These are phyloP conservation scores for Poecile atricapillus DNA, from an alignment of 2,113 vertebrate genomes.

Conservation along the genomic window DNA sequence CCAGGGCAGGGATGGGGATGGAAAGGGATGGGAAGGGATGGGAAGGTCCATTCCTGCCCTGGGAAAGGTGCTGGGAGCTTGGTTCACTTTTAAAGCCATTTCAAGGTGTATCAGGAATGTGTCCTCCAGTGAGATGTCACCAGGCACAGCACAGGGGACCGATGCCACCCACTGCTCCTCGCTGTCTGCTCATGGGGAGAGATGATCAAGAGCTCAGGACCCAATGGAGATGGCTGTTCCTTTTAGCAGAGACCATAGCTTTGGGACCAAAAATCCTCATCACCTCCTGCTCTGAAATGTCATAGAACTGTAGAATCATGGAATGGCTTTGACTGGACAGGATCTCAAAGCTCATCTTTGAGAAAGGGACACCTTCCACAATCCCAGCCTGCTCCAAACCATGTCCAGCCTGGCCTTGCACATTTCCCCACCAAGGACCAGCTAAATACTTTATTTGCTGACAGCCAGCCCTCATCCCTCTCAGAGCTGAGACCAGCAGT, in stretches of 20 bases:
- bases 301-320: accelerated
- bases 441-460: background rate
- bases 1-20: background rate
- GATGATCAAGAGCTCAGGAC: background rate
- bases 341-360: background rate
- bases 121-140: background rate
- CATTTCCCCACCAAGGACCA: background rate
- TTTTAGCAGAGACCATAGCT: background rate
- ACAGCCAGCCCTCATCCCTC: background rate
- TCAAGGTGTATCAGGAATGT: background rate
- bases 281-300: background rate
- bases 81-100: background rate
- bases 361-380: background rate
- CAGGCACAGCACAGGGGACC: accelerated
- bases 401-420: background rate
- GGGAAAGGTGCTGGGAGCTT: background rate
- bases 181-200: background rate
- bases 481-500: background rate
- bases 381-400: background rate
- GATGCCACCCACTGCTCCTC: background rate
- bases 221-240: background rate
- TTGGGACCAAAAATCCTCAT: background rate
- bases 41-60: background rate
- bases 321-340: background rate
- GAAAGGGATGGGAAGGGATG: background rate